phyloP scores from a whole-genome alignment of 2,113 vertebrate species.

The Campylorhamphus procurvoides region DNA sequence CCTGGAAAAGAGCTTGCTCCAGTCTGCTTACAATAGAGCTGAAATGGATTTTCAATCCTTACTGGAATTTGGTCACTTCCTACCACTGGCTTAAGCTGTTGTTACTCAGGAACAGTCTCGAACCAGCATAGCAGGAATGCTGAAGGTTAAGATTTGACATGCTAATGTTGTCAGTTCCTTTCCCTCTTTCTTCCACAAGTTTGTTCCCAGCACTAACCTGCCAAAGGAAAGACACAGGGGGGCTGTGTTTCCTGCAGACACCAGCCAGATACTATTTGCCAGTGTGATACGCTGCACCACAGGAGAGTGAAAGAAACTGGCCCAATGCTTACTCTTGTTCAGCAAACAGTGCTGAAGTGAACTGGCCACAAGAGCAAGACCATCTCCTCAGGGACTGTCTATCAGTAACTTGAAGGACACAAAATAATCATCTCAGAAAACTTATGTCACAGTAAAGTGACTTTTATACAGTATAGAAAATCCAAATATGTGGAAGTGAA shows the following conservation, averaged over 20 bases:
- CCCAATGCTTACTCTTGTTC: background rate
- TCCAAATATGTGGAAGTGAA: background rate
- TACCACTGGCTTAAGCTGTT: background rate
- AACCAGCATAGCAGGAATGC: background rate
- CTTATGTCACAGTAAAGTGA: background rate
- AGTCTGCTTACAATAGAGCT: background rate
- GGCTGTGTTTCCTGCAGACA: background rate
- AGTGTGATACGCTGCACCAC: background rate
- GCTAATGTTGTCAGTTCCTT: background rate
- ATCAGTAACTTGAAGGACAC: background rate
- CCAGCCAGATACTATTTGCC: background rate
- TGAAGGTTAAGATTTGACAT: background rate
- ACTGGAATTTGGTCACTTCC: background rate
- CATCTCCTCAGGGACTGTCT: background rate
- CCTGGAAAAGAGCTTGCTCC: background rate
- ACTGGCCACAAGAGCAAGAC: background rate
- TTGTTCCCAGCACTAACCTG: background rate
- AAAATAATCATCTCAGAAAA: background rate
- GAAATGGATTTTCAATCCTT: background rate
- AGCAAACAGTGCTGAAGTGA: background rate
- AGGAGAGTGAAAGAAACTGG: background rate
- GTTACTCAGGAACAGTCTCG: background rate
- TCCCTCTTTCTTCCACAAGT: background rate
- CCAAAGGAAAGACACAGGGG: background rate
- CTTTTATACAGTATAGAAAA: background rate